Evolutionary conservation across 2,113 vertebrate species (phyloP).

Genomic region (Pipa parva): DNA sequence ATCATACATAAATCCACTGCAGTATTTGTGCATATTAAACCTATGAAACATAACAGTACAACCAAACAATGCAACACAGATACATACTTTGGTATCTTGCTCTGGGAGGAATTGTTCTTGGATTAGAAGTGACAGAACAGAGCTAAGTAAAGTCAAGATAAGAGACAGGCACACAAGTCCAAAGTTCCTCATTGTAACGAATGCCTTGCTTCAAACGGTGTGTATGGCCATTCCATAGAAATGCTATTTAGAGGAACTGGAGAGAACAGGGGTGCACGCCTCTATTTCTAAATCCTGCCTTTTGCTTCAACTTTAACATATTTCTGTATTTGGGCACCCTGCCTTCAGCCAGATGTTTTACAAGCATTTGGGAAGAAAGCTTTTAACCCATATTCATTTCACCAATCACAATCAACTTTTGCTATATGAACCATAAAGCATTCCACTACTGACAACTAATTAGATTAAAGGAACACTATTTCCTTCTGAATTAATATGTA

Average conservation of each 20-base stretch:
- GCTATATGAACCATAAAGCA: no score
- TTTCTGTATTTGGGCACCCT: constrained; percentile 8
- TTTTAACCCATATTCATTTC: constrained; percentile 1
- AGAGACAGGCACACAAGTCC: not conserved
- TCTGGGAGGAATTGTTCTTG: not conserved
- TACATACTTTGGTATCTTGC: not conserved
- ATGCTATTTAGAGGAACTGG: constrained; percentile 16
- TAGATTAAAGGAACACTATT: no score
- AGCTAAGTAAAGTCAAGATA: not conserved
- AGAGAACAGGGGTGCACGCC: not conserved
- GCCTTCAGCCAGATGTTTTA: constrained; percentile 26
- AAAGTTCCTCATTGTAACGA: constrained; percentile 5
- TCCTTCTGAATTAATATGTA: no score
- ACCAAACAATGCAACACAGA: not conserved
- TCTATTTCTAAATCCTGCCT: constrained; percentile 2
- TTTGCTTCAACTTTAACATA: constrained; percentile 19
- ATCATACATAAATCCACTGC: no score
- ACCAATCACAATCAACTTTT: not conserved
- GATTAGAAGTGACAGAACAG: not conserved
- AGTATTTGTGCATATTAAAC: no score
- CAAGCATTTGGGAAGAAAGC: not conserved
- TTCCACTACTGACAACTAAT: no score
- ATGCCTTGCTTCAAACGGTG: not conserved
- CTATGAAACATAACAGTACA: no score
- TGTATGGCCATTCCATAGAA: not conserved